These are phyloP conservation scores for Lepus timidus DNA, from an alignment of 2,113 vertebrate genomes.

Conservation along the genomic window DNA sequence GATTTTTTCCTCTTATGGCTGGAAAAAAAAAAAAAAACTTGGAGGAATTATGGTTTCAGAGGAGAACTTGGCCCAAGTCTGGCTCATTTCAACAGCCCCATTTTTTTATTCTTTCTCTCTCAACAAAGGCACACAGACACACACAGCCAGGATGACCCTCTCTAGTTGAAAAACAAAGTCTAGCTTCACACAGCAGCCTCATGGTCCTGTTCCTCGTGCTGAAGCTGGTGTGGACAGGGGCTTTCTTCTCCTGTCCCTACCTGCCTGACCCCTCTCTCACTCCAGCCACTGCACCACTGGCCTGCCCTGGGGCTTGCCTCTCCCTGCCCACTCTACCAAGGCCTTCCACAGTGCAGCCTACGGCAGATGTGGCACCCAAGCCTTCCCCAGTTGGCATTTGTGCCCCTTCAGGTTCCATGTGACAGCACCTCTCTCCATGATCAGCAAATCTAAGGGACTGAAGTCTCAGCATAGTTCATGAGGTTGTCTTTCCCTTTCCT, in stretches of 20 bases:
- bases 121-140: not conserved
- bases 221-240: not conserved
- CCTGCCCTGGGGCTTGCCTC: not conserved
- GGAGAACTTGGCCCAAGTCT: slow-evolving; percentile 9
- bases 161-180: too few relatives aligned
- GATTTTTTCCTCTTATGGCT: slow-evolving; percentile 60
- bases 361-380: too few relatives aligned
- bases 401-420: not conserved
- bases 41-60: slow-evolving; percentile 30
- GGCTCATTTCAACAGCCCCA: slow-evolving; percentile 2
- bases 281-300: too few relatives aligned
- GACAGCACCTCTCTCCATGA: not conserved
- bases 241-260: not conserved
- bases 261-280: not conserved
- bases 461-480: not conserved
- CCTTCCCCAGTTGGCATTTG: not conserved
- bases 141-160: not conserved
- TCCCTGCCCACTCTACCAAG: not conserved
- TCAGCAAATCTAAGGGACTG: not conserved
- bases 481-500: not conserved
- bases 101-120: not conserved
- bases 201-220: not conserved
- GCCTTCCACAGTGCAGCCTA: not conserved
- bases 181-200: not conserved
- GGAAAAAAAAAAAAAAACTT: slow-evolving; percentile 47